Evolutionary conservation across 2,113 vertebrate genomes (phyloP), one percentile per base, ranked within the genome.

Genomic region (Scolopax mira): DNA sequence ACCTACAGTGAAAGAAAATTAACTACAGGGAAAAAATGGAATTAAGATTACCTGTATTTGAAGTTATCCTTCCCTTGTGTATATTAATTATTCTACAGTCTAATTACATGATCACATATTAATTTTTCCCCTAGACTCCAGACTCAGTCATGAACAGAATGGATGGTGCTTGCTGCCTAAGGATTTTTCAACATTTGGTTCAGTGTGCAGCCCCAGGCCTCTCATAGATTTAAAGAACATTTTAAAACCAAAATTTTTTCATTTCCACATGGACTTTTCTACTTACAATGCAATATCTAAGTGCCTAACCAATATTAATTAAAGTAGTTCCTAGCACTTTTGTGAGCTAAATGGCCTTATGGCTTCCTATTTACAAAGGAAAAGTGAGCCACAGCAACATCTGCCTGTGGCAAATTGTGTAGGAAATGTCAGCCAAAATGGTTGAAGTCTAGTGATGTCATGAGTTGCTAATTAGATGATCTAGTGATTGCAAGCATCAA

Each of bases 41-140:
- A 85, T 91, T 94, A 58, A 60, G 4, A 65, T 78, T 88, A 95
- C 74, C 78, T 91, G 30, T 77, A 75, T 66, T 88, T 91, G 78
- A 95, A 90, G 28, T 66, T 77, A 65, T 61, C 28, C 35, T 71
- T 91, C 94, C 87, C 87, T 66, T 70, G 94, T 73, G 80, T 65
- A 70, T 79, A 79, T 77, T 88, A 91, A 96, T 94, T 94, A 91
- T 91, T 65, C 71, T 80, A 16, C 66, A 94, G 41, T 78, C 49
- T 94, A 96, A 96, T 96, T 95, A 93, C 58, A 80, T 1, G 1
- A 95, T 77, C 78, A 69, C 25, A 55, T 72, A 93, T 69, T 95
- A 54, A 28, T 92, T 92, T 91, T 86, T 82, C 27, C 41, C 77
- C 41, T 39, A 61, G 71, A 85, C 55, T 89, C 39, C 61, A 89